phyloP scores from a whole-genome alignment of 1,140 invertebrate species.

The Megalopta genalis region DNA sequence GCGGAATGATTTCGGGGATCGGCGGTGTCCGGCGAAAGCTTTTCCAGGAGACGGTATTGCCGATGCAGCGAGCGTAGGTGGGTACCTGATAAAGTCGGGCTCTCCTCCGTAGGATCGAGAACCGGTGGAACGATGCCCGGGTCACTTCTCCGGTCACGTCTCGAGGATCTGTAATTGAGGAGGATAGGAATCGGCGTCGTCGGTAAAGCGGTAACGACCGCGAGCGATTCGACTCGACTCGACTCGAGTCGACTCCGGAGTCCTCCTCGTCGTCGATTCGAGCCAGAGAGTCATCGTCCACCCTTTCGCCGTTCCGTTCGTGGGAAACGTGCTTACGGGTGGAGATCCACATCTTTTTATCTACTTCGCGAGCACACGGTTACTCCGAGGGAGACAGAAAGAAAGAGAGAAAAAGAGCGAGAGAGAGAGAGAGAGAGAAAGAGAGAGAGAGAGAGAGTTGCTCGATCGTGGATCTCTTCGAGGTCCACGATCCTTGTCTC shows the following conservation, averaged over 20 bases:
- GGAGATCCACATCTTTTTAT: conserved; percentile 52
- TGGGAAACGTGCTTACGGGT: conserved; percentile 54
- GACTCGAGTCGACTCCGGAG: too few relatives aligned
- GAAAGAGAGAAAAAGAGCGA: too few relatives aligned
- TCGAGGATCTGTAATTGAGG: conserved; percentile 62
- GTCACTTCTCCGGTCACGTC: conserved; percentile 62
- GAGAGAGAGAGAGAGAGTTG: not conserved
- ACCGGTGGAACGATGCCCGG: conserved; percentile 52
- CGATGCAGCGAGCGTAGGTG: conserved; percentile 44
- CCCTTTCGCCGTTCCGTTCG: conserved; percentile 33
- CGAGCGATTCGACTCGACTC: conserved; percentile 25
- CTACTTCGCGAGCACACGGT: conserved; percentile 13
- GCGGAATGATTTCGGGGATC: conserved; percentile 39
- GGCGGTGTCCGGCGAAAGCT: conserved; percentile 4
- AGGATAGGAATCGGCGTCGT: conserved; percentile 59
- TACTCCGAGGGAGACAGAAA: not conserved
- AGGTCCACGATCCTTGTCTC: conserved; percentile 27
- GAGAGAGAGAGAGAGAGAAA: too few relatives aligned
- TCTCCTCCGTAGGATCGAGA: conserved; percentile 14
- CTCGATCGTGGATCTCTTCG: conserved; percentile 36
- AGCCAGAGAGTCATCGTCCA: not conserved
- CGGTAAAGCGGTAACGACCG: conserved; percentile 57
- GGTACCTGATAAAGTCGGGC: conserved; percentile 36
- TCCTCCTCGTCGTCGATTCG: conserved; percentile 34
- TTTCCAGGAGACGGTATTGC: conserved; percentile 29